Evolutionary conservation across 2,888 invertebrate genomes (phyloP).

Genomic region (Zhengitettix transpicula): DNA sequence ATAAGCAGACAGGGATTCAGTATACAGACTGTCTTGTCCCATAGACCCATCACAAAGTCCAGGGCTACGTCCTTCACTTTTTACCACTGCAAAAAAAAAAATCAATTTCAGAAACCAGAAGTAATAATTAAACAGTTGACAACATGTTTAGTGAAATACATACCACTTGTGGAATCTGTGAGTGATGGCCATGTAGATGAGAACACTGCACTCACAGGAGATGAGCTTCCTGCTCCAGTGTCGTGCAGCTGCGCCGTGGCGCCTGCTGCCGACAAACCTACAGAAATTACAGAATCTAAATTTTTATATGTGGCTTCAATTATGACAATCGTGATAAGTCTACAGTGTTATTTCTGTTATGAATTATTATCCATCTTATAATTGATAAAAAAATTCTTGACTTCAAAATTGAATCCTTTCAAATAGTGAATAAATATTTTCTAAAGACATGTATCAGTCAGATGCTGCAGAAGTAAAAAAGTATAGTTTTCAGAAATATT

Average conservation of each 20-base stretch:
- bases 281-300: too few relatives aligned
- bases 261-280: background rate
- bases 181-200: background rate
- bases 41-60: slow-evolving; percentile 33
- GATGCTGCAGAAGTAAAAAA: too few relatives aligned
- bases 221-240: background rate
- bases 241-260: background rate
- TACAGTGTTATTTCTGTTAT: too few relatives aligned
- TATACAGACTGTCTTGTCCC: slow-evolving; percentile 7
- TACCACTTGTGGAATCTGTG: background rate
- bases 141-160: background rate
- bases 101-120: background rate
- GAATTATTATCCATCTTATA: too few relatives aligned
- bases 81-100: slow-evolving; percentile 26
- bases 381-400: too few relatives aligned
- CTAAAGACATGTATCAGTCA: too few relatives aligned
- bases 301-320: too few relatives aligned
- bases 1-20: slow-evolving; percentile 18
- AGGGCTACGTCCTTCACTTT: slow-evolving; percentile 57
- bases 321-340: too few relatives aligned
- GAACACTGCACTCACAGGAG: background rate
- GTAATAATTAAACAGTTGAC: background rate
- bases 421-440: too few relatives aligned
- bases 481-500: too few relatives aligned
- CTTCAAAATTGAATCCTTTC: too few relatives aligned